Base-by-base conservation (phyloP, 2,888 invertebrate species). In the Acutogordius australiensis region DNA sequence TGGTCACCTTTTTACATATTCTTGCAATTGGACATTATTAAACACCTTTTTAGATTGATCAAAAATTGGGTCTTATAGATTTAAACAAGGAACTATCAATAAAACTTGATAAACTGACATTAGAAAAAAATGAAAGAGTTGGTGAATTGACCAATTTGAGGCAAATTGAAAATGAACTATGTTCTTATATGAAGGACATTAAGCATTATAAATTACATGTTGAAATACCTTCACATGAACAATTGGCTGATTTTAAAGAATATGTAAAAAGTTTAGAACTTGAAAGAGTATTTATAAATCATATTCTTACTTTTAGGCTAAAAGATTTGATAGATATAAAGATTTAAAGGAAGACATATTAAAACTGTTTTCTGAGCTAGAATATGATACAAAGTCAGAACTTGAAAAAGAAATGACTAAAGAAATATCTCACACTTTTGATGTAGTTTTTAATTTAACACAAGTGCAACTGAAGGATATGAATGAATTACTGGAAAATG, bases 401-500 rank as follows among this genome's bases (percentile, higher is more conserved):
- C n/a, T n/a, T n/a, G n/a, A n/a, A n/a, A n/a, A n/a, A n/a, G n/a
- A n/a, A n/a, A n/a, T n/a, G n/a, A n/a, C n/a, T n/a, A n/a, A n/a
- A n/a, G n/a, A n/a, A n/a, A n/a, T n/a, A n/a, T n/a, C n/a, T n/a
- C n/a, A n/a, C n/a, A n/a, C n/a, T n/a, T n/a, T n/a, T n/a, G 37
- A 13, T 37, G 37, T 13, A 37, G 18, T 13, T 37, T 37, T 37
- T 37, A 37, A 13, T 13, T 37, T 37, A 37, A 37, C 8, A 8
- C 18, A 13, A 37, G 37, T 18, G 18, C 8, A 37, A 13, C 8
- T 37, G 8, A 37, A 37, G 18, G 37, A 37, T 37, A 13, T 51
- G 51, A 51, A 51, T 21, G 51, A 51, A n/a, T 4, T 51, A n/a
- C 26, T 51, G 23, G 51, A 51, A 51, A 51, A 51, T 51, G 51